Conservation (phyloP, 2,888 invertebrate species). For the Bombyx huttoni region DNA sequence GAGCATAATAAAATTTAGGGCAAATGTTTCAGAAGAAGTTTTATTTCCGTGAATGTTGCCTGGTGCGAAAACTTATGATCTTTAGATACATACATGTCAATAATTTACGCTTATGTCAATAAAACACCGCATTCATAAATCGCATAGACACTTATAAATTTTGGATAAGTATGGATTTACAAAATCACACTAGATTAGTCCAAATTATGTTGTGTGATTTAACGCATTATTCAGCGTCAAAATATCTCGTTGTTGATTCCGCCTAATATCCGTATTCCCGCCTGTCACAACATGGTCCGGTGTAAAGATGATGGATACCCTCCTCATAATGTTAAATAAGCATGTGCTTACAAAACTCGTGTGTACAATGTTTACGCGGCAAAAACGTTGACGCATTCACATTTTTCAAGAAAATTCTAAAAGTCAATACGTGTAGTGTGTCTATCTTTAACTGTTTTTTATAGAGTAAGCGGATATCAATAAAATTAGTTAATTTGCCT, state of each 20-base stretch:
- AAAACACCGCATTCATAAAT: too few species aligned
- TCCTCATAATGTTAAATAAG: slow-evolving; percentile 46
- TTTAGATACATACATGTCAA: too few species aligned
- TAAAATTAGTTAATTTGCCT: too few species aligned
- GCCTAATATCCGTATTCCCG: slow-evolving; percentile 56
- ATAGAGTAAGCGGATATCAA: too few species aligned
- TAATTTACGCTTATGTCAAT: too few species aligned
- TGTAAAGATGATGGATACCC: slow-evolving; percentile 64
- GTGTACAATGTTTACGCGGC: slow-evolving; percentile 14
- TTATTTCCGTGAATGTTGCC: too few species aligned
- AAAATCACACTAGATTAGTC: not conserved
- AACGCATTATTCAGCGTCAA: slow-evolving; percentile 51
- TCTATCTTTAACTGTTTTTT: too few species aligned
- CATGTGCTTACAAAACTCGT: slow-evolving; percentile 21
- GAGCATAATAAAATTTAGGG: too few species aligned
- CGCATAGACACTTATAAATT: too few species aligned
- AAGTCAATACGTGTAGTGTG: not conserved
- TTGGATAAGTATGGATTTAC: too few species aligned
- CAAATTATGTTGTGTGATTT: slow-evolving; percentile 28
- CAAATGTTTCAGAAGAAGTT: too few species aligned
- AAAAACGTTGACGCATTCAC: slow-evolving; percentile 3
- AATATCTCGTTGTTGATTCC: slow-evolving; percentile 63
- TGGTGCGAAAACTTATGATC: too few species aligned
- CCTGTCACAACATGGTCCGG: slow-evolving; percentile 54
- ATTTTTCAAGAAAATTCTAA: not conserved